A percentile compares a stretch with the other conserved stretches of the same genome.
Conservation (phyloP, 2,113 vertebrate genomes). For the Bos taurus region ARS-UCD2.0 NC_037330.1:112255501-112256000, state of each 20-base stretch:
- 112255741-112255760: background rate
- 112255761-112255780: background rate
- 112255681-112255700: background rate
- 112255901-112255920: background rate
- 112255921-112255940: background rate
- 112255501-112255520: background rate
- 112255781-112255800: background rate
- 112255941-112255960: background rate
- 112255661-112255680: background rate
- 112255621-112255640: background rate
- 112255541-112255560: background rate
- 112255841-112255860: background rate
- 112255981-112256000: background rate
- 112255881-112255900: background rate
- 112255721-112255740: background rate
- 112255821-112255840: background rate
- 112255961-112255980: background rate
- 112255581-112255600: background rate
- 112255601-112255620: background rate
- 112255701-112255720: background rate
- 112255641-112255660: background rate
- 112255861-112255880: background rate
- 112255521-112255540: background rate
- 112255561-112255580: background rate
- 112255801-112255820: background rate